These are phyloP conservation scores for Cyclina sinensis DNA, from an alignment of 1,140 invertebrate species.

Conservation along the genomic window DNA sequence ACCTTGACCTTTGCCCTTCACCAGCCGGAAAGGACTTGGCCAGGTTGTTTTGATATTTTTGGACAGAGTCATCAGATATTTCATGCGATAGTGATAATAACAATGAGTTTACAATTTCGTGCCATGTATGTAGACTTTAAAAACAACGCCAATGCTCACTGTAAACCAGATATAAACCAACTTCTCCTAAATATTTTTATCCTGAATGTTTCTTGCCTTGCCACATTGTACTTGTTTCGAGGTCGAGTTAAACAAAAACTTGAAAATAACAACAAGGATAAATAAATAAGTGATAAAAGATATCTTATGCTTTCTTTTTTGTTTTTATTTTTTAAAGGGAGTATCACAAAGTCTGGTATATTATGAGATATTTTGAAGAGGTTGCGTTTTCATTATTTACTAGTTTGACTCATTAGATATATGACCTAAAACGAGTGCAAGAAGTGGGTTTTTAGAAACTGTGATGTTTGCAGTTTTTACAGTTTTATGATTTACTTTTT, in stretches of 20 bases:
- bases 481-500: too few species aligned
- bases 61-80: conserved; percentile 87
- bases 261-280: conserved; percentile 37
- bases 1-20: conserved; percentile 84
- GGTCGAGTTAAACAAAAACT: conserved; percentile 29
- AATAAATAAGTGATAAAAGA: conserved; percentile 13
- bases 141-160: conserved; percentile 33
- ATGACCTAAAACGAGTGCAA: too few species aligned
- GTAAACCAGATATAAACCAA: conserved; percentile 37
- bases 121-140: conserved; percentile 71
- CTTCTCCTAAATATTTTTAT: neutral
- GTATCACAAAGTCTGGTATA: too few species aligned
- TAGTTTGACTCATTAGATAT: too few species aligned
- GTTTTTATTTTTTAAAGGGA: too few species aligned
- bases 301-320: neutral
- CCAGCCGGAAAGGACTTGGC: conserved; percentile 85
- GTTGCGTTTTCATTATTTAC: too few species aligned
- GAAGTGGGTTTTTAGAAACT: too few species aligned
- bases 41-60: conserved; percentile 86
- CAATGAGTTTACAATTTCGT: conserved; percentile 82
- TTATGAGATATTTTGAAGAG: too few species aligned
- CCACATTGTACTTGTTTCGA: conserved; percentile 3
- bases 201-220: conserved; percentile 33
- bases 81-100: conserved; percentile 83
- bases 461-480: too few species aligned